These are phyloP conservation scores for Megaustenia siamemsis DNA, from an alignment of 2,888 invertebrate species.

Conservation along the genomic window DNA sequence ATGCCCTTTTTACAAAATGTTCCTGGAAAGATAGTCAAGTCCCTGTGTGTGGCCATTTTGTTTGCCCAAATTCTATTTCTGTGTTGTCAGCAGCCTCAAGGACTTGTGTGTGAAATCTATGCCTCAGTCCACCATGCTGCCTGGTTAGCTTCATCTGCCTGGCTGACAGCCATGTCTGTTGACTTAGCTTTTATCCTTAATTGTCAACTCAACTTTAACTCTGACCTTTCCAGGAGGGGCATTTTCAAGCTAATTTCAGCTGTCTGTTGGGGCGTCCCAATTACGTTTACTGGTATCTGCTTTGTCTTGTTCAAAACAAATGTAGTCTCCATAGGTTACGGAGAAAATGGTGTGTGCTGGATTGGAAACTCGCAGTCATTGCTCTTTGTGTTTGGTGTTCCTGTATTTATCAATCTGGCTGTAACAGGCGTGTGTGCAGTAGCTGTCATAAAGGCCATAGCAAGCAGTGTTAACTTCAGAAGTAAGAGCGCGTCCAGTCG, in stretches of 20 bases:
- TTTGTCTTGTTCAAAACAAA: conserved; percentile 35
- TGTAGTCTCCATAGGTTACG: conserved; percentile 17
- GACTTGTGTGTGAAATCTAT: conserved; percentile 43
- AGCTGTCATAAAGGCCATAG: conserved; percentile 40
- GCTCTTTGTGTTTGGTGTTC: conserved; percentile 27
- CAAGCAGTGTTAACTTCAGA: conserved; percentile 26
- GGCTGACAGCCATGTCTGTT: conserved; percentile 48
- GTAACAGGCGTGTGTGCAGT: conserved; percentile 40
- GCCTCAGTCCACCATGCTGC: conserved; percentile 51
- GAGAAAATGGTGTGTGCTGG: conserved; percentile 43
- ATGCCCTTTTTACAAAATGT: conserved; percentile 49
- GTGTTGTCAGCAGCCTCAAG: conserved; percentile 27
- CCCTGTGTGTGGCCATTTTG: conserved; percentile 47
- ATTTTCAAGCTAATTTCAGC: conserved; percentile 5
- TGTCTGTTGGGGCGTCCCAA: conserved; percentile 46
- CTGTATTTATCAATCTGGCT: conserved; percentile 10
- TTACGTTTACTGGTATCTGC: conserved; percentile 22
- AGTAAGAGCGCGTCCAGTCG: not conserved
- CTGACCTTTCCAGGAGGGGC: not conserved
- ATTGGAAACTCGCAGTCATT: conserved; percentile 35
- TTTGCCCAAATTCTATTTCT: conserved; percentile 49
- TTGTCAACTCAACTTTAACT: not conserved
- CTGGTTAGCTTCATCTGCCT: conserved; percentile 50
- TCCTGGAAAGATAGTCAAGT: conserved; percentile 56
- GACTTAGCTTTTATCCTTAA: conserved; percentile 45